Evolutionary conservation across 2,797 vertebrate species (phyloP).

Genomic region (Enteromius unitaeniatus): DNA sequence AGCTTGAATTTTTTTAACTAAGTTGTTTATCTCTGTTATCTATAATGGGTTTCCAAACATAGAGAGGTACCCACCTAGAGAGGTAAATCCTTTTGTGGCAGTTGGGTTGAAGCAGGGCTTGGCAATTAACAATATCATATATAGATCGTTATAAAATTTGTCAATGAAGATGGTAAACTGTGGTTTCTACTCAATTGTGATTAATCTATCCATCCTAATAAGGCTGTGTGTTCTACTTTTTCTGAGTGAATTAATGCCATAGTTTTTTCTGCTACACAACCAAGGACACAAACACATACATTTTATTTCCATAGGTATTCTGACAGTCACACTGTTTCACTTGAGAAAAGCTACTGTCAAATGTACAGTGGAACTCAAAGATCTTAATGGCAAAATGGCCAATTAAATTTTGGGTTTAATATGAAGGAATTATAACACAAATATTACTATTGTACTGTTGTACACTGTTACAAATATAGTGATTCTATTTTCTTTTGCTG

Average conservation of each 20-base stretch:
- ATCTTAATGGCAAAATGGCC: neutral
- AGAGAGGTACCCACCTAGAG: neutral
- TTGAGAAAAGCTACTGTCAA: neutral
- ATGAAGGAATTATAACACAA: neutral
- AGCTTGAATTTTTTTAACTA: neutral
- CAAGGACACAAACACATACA: neutral
- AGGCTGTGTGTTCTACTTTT: neutral
- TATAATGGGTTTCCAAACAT: neutral
- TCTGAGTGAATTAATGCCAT: neutral
- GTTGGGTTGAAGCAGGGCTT: neutral
- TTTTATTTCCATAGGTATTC: neutral
- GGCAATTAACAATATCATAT: neutral
- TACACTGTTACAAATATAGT: neutral
- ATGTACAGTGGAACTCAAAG: neutral
- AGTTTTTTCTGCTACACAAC: neutral
- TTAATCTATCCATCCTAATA: neutral
- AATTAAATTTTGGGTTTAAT: neutral
- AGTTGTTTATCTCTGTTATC: neutral
- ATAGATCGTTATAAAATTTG: neutral
- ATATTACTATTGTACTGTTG: neutral
- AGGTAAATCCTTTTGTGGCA: neutral
- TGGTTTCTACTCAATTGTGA: neutral
- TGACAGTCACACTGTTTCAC: neutral
- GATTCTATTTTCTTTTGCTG: neutral
- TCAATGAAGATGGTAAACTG: neutral